Conservation (phyloP, 1,140 invertebrate species). For the Cyphomyrmex costatus region DNA sequence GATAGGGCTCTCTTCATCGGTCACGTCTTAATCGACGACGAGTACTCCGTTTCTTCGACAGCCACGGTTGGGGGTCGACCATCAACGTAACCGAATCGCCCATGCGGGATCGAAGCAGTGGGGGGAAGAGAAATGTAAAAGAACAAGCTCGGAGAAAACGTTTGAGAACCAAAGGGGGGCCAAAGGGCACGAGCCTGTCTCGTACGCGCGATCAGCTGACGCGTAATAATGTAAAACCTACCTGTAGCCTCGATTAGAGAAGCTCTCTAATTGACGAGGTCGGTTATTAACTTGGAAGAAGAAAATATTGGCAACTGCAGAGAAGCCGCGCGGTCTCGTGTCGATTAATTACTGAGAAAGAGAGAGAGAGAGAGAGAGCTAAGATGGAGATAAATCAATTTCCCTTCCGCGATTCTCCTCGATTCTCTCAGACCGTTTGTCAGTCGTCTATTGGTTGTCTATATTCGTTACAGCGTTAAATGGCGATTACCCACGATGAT, state of each 20-base stretch:
- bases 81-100: constrained; percentile 73
- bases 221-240: constrained; percentile 58
- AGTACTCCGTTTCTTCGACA: constrained; percentile 67
- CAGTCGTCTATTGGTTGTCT: constrained; percentile 22
- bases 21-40: constrained; percentile 76
- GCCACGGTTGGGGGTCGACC: constrained; percentile 73
- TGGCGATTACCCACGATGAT: background rate
- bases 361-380: constrained; percentile 3
- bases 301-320: constrained; percentile 42
- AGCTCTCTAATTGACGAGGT: constrained; percentile 62
- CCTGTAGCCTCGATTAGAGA: constrained; percentile 67
- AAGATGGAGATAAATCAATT: constrained; percentile 55
- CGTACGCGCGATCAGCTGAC: constrained; percentile 38
- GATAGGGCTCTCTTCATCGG: constrained; percentile 75
- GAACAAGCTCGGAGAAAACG: constrained; percentile 50
- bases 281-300: constrained; percentile 59
- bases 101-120: constrained; percentile 35
- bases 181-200: constrained; percentile 62
- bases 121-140: constrained; percentile 64
- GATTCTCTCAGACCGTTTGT: constrained; percentile 41
- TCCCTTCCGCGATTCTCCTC: constrained; percentile 46
- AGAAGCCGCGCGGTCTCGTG: background rate
- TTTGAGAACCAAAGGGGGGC: constrained; percentile 40
- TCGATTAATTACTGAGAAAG: constrained; percentile 59
- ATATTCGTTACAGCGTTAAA: constrained; percentile 34